phyloP scores from a whole-genome alignment of 2,888 invertebrate genomes.

The Pollenia angustigena region DNA sequence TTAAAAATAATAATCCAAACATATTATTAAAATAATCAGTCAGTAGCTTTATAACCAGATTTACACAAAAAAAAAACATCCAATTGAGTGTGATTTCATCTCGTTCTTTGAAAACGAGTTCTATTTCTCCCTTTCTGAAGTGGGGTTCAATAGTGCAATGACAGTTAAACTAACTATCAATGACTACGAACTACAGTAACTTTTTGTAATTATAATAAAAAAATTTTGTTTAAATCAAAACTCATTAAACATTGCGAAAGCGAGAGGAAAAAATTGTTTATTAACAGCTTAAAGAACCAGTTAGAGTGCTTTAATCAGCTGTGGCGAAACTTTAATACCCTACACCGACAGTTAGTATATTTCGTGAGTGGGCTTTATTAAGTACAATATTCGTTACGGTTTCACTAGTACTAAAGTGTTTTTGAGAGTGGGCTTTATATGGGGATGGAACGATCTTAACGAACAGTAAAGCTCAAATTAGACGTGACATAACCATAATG shows the following conservation, averaged over 20 bases:
- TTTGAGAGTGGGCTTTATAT: too few relatives aligned
- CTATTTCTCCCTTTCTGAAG: conserved; percentile 18
- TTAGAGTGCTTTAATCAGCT: too few relatives aligned
- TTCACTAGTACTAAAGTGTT: too few relatives aligned
- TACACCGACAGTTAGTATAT: too few relatives aligned
- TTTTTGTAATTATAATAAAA: conserved; percentile 56
- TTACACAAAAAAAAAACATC: conserved; percentile 32
- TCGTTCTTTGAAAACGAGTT: neutral
- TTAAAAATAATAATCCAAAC: conserved; percentile 25
- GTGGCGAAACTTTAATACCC: too few relatives aligned
- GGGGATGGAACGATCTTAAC: too few relatives aligned
- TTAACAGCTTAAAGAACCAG: conserved; percentile 8
- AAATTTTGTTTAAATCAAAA: conserved; percentile 62
- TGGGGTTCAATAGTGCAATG: conserved; percentile 72
- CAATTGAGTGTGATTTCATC: conserved; percentile 42
- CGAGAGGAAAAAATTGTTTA: conserved; percentile 33
- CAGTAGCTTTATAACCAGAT: conserved; percentile 68
- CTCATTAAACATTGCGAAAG: conserved; percentile 54
- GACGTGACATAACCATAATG: too few relatives aligned
- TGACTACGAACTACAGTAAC: conserved; percentile 42
- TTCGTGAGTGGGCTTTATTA: too few relatives aligned
- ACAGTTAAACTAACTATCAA: conserved; percentile 70
- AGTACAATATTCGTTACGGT: too few relatives aligned
- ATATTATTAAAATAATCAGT: conserved; percentile 69
- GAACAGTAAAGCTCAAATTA: too few relatives aligned